phyloP scores from a whole-genome alignment of 2,888 invertebrate genomes.

The Tetrapedia diversipes region DNA sequence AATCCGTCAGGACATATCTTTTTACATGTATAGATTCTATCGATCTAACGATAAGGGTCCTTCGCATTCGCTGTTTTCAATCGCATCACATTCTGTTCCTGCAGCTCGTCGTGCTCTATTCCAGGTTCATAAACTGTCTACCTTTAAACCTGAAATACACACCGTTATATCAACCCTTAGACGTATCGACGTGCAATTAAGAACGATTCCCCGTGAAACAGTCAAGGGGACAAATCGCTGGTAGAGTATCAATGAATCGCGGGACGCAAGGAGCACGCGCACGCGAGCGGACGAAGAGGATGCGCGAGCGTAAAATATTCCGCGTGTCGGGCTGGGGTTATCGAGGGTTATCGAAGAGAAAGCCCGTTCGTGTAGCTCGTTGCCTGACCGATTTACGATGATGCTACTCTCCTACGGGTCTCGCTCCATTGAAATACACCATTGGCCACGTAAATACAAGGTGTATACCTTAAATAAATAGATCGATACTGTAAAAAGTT shows the following conservation, averaged over 20 bases:
- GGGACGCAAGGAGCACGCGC: conserved; percentile 29
- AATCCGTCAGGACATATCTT: no score
- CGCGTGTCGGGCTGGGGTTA: conserved; percentile 54
- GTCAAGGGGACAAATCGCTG: conserved; percentile 41
- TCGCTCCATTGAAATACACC: conserved; percentile 50
- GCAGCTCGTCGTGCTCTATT: neutral
- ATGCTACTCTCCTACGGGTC: conserved; percentile 36
- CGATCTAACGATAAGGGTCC: no score
- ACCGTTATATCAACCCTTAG: neutral
- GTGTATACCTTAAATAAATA: neutral
- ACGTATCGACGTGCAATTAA: conserved; percentile 23
- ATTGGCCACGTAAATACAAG: neutral
- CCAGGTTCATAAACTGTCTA: neutral
- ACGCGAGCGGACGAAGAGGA: conserved; percentile 58
- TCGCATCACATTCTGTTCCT: neutral
- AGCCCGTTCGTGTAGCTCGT: conserved; percentile 57
- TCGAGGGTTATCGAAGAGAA: conserved; percentile 68
- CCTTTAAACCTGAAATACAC: neutral
- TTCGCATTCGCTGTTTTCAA: neutral
- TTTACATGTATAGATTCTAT: no score
- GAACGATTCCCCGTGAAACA: conserved; percentile 18
- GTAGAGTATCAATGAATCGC: conserved; percentile 45
- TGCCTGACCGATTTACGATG: conserved; percentile 55
- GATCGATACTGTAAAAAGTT: no score
- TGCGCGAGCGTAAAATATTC: conserved; percentile 48